These are phyloP conservation scores for Tinamus major DNA, from an alignment of 2,797 vertebrate species.

Conservation along the genomic window DNA sequence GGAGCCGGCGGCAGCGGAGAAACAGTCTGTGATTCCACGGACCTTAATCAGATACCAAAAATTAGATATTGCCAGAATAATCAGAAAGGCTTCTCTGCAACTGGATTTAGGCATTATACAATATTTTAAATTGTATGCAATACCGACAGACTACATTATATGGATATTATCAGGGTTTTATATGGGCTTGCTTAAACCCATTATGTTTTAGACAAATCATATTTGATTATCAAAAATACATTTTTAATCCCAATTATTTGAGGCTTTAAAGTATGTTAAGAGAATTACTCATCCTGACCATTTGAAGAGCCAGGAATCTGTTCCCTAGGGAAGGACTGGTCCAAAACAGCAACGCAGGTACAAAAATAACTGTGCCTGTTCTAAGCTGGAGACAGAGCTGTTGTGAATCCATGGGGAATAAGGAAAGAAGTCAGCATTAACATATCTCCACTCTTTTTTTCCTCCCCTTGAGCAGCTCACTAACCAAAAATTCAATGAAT, in stretches of 20 bases:
- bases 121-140: conserved; percentile 24
- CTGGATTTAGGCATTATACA: conserved; percentile 29
- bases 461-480: not conserved
- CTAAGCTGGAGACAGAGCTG: not conserved
- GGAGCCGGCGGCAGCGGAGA: not conserved
- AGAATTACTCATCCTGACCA: not conserved
- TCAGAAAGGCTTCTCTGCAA: conserved; percentile 15
- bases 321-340: not conserved
- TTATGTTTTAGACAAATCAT: conserved; percentile 11
- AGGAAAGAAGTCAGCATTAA: not conserved
- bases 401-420: not conserved
- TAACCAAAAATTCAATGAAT: not conserved
- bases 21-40: conserved; percentile 29
- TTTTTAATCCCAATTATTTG: not conserved
- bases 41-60: conserved; percentile 67
- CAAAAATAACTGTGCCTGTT: conserved; percentile 1
- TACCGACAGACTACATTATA: not conserved
- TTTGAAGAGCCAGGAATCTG: not conserved
- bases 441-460: not conserved
- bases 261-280: not conserved
- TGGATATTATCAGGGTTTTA: conserved; percentile 11
- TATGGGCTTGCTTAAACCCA: not conserved
- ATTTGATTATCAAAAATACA: not conserved
- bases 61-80: conserved; percentile 40
- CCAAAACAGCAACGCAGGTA: not conserved